phyloP scores from a whole-genome alignment of 1,140 invertebrate genomes.

The Gryllus bimaculatus region DNA sequence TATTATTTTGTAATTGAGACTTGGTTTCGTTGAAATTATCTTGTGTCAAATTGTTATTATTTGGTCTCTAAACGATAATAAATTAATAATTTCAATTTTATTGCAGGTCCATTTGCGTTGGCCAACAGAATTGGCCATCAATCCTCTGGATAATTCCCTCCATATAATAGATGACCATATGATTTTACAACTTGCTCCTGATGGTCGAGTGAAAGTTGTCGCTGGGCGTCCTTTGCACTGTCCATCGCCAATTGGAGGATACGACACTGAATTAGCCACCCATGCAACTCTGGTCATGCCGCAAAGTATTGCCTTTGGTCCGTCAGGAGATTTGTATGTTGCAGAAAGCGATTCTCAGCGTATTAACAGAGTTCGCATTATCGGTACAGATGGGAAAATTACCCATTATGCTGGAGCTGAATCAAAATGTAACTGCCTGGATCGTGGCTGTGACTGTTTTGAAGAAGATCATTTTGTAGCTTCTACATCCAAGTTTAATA shows the following conservation, averaged over 20 bases:
- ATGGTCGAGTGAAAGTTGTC: constrained; percentile 81
- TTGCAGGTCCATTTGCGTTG: constrained; percentile 77
- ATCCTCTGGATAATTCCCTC: constrained; percentile 85
- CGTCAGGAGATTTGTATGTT: constrained; percentile 86
- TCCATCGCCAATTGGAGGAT: constrained; percentile 56
- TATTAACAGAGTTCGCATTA: constrained; percentile 79
- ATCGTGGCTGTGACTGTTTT: constrained; percentile 81
- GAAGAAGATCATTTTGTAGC: constrained; percentile 85
- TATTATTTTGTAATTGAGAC: too few species aligned
- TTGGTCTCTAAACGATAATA: background rate
- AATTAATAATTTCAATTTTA: constrained; percentile 4
- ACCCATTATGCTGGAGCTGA: constrained; percentile 86
- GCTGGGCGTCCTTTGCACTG: constrained; percentile 88
- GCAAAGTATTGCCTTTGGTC: constrained; percentile 88
- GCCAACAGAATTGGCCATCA: constrained; percentile 89
- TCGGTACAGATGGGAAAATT: constrained; percentile 85
- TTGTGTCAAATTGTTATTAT: background rate
- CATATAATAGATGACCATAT: constrained; percentile 95
- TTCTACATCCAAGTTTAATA: constrained; percentile 87
- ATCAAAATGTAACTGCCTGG: constrained; percentile 89
- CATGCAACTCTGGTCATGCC: constrained; percentile 56
- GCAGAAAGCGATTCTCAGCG: constrained; percentile 91
- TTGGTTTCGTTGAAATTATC: too few species aligned
- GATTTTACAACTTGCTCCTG: constrained; percentile 82
- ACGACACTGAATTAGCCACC: constrained; percentile 34